Base-by-base conservation (phyloP, 2,797 vertebrate species). In the Loriculus beryllinus region DNA sequence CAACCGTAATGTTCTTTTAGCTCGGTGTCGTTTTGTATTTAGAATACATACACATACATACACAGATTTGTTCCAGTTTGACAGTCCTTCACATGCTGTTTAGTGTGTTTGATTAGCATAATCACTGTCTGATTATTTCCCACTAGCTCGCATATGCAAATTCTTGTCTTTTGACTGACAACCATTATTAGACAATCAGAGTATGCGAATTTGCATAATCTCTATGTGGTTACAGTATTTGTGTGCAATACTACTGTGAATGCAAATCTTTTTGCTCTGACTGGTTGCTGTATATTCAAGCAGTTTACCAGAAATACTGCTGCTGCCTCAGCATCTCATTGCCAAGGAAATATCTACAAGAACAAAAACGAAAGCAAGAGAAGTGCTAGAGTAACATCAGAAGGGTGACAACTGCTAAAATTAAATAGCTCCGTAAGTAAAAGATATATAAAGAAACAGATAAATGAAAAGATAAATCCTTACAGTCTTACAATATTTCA, bases 81-180 rank as follows among this genome's bases (percentile, higher is more conserved):
- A 91, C 93, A 93, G 85, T 83, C 85, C 72, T 93, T 95, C 86
- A 77, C 69, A 59, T 69, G 93, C 79, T 93, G 49, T 90, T 95
- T 91, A 81, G 71, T 83, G 64, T 60, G 82, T 87, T 83, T 95
- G 82, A 95, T 96, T 95, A 91, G 82, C 92, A 93, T 92, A 96
- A 95, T 91, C 88, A 86, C 69, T 78, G 35, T 86, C 88, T 95
- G 91, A 93, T 96, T 92, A 92, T 95, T 93, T 93, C 77, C 92
- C 65, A 62, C 85, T 93, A 90, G 74, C 74, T 93, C 86, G 31
- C 82, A 63, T 95, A 96, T 96, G 96, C 90, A 96, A 96, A 96
- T 95, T 88, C 47, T 82, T 93, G 47, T 86, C 88, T 92, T 96
- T 91, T 96, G 94, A 96, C 80, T 96, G 96, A 92, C 96, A 96